These are phyloP conservation scores for Petrocephalus schoutedeni DNA, from an alignment of 2,797 vertebrate species.

Conservation along the genomic window DNA sequence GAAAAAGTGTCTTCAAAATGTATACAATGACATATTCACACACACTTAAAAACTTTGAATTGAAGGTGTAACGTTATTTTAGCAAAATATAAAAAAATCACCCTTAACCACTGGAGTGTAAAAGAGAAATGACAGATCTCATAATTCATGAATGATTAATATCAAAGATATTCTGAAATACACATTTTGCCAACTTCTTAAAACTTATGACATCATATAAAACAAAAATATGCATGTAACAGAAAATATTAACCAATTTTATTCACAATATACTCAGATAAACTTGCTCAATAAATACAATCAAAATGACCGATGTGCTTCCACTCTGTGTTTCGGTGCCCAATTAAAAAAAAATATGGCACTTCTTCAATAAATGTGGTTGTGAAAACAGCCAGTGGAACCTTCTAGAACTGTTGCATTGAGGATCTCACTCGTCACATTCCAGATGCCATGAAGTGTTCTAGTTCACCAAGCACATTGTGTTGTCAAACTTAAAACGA, in stretches of 20 bases:
- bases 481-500: not conserved
- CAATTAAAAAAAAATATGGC: not conserved
- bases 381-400: slow-evolving; percentile 6
- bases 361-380: slow-evolving; percentile 10
- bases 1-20: not conserved
- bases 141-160: not conserved
- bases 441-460: slow-evolving; percentile 9
- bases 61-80: not conserved
- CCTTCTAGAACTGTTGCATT: not conserved
- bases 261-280: slow-evolving; percentile 9
- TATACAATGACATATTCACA: not conserved
- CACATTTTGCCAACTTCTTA: not conserved
- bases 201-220: not conserved
- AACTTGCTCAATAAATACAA: not conserved
- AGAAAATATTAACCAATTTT: slow-evolving; percentile 14
- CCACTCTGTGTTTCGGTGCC: not conserved
- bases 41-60: not conserved
- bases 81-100: not conserved
- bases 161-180: slow-evolving; percentile 13
- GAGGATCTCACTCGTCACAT: not conserved
- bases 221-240: not conserved
- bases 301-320: not conserved
- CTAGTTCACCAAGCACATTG: not conserved
- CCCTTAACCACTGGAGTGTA: not conserved
- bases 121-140: not conserved